Percentiles rank a stretch among this genome's conserved stretches.
Evolutionary conservation across 2,888 invertebrate species (phyloP).

Genomic region (Mesopsocus fuscifrons): DNA sequence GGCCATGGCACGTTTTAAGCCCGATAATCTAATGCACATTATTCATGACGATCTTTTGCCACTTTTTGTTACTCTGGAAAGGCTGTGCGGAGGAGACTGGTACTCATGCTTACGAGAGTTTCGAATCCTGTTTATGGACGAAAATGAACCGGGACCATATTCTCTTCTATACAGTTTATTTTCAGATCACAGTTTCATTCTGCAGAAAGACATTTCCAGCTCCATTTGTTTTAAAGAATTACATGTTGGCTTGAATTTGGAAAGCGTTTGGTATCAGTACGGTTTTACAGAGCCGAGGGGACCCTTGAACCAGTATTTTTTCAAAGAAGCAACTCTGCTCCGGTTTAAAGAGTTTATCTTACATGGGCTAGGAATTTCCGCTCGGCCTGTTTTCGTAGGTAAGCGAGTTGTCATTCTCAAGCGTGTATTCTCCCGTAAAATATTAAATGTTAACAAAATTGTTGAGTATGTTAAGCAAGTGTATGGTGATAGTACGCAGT

Average conservation of each 20-base stretch:
- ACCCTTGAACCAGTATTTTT: constrained; percentile 18
- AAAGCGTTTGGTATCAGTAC: constrained; percentile 29
- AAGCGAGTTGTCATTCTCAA: too few species aligned
- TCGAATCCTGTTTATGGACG: constrained; percentile 22
- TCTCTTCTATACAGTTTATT: constrained; percentile 23
- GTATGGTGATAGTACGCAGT: constrained; percentile 1
- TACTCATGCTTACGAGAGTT: constrained; percentile 16
- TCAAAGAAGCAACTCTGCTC: constrained; percentile 17
- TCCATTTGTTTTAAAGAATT: constrained; percentile 24
- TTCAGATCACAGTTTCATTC: too few species aligned
- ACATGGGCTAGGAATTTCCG: constrained; percentile 2
- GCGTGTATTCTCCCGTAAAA: constrained; percentile 24
- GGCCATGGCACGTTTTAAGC: constrained; percentile 26
- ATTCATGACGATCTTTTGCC: constrained; percentile 32
- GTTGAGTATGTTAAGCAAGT: constrained; percentile 11
- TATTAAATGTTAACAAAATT: constrained; percentile 25
- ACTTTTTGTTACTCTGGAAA: constrained; percentile 22
- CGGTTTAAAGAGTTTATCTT: constrained; percentile 18
- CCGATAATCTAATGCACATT: constrained; percentile 32
- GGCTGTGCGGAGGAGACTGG: constrained; percentile 18
- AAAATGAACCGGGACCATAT: constrained; percentile 19
- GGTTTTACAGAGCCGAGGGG: constrained; percentile 28
- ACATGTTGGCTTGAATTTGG: constrained; percentile 23
- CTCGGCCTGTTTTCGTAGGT: too few species aligned
- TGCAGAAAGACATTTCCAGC: too few species aligned